Evolutionary conservation across 1,140 invertebrate genomes (phyloP), one percentile per base, ranked within the genome.

Genomic region (Eueides isabella): DNA sequence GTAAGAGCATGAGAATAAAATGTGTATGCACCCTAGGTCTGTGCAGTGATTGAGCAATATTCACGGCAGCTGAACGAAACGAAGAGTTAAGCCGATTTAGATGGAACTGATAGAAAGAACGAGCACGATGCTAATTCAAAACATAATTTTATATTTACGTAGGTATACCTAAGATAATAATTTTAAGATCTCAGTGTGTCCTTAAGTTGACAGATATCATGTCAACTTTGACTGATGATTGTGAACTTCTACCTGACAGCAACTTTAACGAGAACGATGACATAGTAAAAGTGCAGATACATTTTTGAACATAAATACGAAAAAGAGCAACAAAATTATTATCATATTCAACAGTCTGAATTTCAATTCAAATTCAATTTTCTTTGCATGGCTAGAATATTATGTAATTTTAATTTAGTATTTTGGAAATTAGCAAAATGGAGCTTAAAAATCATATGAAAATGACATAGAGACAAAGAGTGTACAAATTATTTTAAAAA

Each of bases 61-160:
- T 67, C 48, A 67, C 48, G 31, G 67, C 65, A 61, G 65, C 71
- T 31, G 61, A 16, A 62, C 75, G 66, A 75, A 80, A 77, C 81
- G 71, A 84, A 83, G 80, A 82, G 79, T 81, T 89, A 89, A 89
- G 86, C 86, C 84, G 89, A 86, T 91, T 91, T 91, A 89, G 89
- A 89, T 91, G 74, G 70, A 72, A 68, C 79, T 75, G 89, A 91
- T 91, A 88, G 82, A 83, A 74, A 82, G 75, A 76, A 80, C 77
- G 80, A 71, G 76, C 79, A 75, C 82, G 84, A 89, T 86, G 85
- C 85, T 88, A 86, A 88, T 89, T 89, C 82, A 83, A 88, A 88
- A 85, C 85, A 80, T 79, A 82, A 86, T 81, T 85, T 80, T 82
- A 79, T 79, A 77, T 82, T 82, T 74, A 80, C 74, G 78, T 80